Percentiles rank a stretch among this genome's conserved stretches.
These are phyloP conservation scores for Gracilinanus agilis DNA, from an alignment of 2,113 vertebrate species.

Conservation along the genomic window DNA sequence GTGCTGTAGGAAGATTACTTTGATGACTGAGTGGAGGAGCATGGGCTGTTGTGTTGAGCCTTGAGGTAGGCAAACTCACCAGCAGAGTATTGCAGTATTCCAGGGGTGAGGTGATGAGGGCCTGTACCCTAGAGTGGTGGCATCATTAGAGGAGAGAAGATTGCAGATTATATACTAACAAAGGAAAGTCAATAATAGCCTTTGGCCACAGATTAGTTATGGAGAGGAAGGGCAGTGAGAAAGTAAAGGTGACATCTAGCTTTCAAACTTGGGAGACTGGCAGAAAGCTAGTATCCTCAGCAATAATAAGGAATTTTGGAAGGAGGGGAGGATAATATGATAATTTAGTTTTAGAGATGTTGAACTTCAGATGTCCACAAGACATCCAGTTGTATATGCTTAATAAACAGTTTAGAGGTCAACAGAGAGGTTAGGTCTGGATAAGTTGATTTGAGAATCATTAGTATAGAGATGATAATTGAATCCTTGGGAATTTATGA, in stretches of 20 bases:
- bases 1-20: neutral
- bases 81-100: neutral
- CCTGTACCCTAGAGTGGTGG: neutral
- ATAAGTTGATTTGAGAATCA: neutral
- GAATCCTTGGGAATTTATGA: neutral
- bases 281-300: too few relatives aligned
- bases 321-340: too few relatives aligned
- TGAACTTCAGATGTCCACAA: neutral
- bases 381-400: neutral
- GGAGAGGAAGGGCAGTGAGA: too few relatives aligned
- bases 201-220: too few relatives aligned
- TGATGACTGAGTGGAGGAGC: too few relatives aligned
- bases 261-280: too few relatives aligned
- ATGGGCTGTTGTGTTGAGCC: neutral
- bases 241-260: too few relatives aligned
- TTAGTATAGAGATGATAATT: neutral
- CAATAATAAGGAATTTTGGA: too few relatives aligned
- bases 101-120: neutral
- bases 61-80: neutral
- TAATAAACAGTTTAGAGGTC: too few relatives aligned
- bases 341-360: neutral
- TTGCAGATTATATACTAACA: too few relatives aligned
- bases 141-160: neutral
- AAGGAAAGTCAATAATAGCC: too few relatives aligned
- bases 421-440: neutral